Evolutionary conservation across 64 coral and sea anemone species (phyloP), one percentile per base, ranked within the genome.

Genomic region (Orbicella faveolata): DNA sequence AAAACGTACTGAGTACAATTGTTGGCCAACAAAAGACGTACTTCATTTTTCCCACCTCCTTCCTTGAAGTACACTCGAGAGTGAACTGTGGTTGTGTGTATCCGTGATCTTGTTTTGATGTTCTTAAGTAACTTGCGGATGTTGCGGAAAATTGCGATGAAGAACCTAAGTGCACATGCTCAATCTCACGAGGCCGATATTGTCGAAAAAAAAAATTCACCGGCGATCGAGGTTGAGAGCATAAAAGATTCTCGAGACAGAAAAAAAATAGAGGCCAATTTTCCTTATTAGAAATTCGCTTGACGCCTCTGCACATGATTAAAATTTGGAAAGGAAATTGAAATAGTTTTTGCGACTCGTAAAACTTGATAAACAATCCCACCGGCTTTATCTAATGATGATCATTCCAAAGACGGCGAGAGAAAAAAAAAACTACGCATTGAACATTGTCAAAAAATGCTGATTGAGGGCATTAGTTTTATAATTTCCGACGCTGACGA

Each of bases 21-120:
- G 20, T 33, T 52, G 37, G 51, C 16, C 21, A 39, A 25, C 9
- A 70, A 33, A 9, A 10, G 21, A 26, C 1, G 39, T 3, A 4
- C 65, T 70, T 85, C 82, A 85, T 85, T 52, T 68, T 23, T 52
- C 6, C 61, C 13, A 20, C 14, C 63, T 52, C 63, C 41, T 54
- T 14, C 20, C 6, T 18, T 39, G 79, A 52, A 4, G 82, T 67
- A 48, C 6, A 30, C 82, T 73, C 23, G 63, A 14, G n/a, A 52
- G 14, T 33, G 34, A 18, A 62, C 36, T 36, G 16, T 11, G 34
- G 19, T 10, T 41, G 61, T 34, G 12, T 70, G 64, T 63, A 39
- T 20, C 59, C 17, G 80, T n/a, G 30, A 44, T 83, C 80, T 83
- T 83, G 80, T 83, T 83, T 67, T 83, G 80, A 83, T 67, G 80